Conservation (phyloP, 92 coral and sea anemone species). For the Parazoanthus darwini region DNA sequence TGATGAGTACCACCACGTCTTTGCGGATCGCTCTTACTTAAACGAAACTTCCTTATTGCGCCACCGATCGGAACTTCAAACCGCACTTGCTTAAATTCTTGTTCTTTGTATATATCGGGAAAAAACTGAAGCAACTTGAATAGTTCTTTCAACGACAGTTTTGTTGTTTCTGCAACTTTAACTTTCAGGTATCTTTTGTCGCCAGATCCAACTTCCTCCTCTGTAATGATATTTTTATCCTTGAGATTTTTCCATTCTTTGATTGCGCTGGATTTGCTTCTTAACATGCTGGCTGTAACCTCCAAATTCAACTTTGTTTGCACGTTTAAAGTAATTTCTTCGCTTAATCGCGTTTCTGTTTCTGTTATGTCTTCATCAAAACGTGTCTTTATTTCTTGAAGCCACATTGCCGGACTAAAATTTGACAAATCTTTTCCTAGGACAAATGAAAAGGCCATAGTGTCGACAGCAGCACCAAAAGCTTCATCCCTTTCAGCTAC, state of each 20-base stretch:
- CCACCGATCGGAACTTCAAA: slow-evolving; percentile 53
- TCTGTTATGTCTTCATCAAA: slow-evolving; percentile 16
- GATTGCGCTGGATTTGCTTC: neutral
- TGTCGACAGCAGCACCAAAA: slow-evolving; percentile 34
- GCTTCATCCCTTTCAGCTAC: slow-evolving; percentile 24
- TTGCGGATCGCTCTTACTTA: neutral
- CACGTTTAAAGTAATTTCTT: neutral
- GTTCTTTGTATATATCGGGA: slow-evolving; percentile 9
- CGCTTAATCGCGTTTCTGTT: neutral
- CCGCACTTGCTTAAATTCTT: slow-evolving; percentile 2
- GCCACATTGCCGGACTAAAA: slow-evolving; percentile 35
- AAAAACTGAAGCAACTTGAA: slow-evolving; percentile 46
- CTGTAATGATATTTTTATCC: neutral
- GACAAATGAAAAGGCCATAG: slow-evolving; percentile 41
- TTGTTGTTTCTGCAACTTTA: slow-evolving; percentile 11
- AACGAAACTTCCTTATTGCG: slow-evolving; percentile 17
- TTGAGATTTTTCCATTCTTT: slow-evolving; percentile 22
- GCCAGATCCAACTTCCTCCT: neutral
- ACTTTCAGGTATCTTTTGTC: neutral
- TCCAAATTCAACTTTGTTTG: slow-evolving; percentile 36
- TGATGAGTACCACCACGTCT: slow-evolving; percentile 11
- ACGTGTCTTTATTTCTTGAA: neutral
- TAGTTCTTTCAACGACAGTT: slow-evolving; percentile 15
- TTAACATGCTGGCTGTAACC: slow-evolving; percentile 43
- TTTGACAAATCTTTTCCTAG: neutral